A percentile compares a stretch with the other conserved stretches of the same genome.
These are phyloP conservation scores for Chiridota heheva DNA, from an alignment of 35 echinoderm and acorn worm species.

Conservation along the genomic window DNA sequence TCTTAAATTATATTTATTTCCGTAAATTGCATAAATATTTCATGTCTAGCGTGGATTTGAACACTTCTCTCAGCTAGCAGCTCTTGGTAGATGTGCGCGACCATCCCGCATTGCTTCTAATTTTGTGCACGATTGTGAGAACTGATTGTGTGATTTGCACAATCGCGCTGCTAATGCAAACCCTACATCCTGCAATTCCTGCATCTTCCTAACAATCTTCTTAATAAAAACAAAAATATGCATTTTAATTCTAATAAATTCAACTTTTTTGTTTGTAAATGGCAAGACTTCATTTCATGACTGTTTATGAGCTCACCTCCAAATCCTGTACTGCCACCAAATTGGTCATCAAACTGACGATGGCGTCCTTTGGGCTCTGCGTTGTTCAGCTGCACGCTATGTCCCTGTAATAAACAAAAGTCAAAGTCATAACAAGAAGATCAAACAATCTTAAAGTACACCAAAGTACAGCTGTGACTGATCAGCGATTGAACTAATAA, in stretches of 20 bases:
- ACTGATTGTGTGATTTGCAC: background rate
- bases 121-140: background rate
- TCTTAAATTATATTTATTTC: no score
- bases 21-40: no score
- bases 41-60: no score
- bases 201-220: background rate
- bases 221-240: background rate
- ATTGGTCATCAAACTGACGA: background rate
- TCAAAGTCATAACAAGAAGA: background rate
- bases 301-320: no score
- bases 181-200: background rate
- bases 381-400: slow-evolving; percentile 24
- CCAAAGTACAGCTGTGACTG: no score
- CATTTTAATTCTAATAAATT: background rate
- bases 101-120: no score
- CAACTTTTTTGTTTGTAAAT: no score
- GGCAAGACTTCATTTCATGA: no score
- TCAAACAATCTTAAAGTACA: no score
- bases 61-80: no score
- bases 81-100: no score
- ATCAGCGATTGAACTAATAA: no score
- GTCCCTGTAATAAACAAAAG: background rate
- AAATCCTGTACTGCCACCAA: background rate
- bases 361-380: slow-evolving; percentile 15
- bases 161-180: background rate